These are phyloP conservation scores for Coilia nasus DNA, from an alignment of 2,797 vertebrate species.

Conservation along the genomic window DNA sequence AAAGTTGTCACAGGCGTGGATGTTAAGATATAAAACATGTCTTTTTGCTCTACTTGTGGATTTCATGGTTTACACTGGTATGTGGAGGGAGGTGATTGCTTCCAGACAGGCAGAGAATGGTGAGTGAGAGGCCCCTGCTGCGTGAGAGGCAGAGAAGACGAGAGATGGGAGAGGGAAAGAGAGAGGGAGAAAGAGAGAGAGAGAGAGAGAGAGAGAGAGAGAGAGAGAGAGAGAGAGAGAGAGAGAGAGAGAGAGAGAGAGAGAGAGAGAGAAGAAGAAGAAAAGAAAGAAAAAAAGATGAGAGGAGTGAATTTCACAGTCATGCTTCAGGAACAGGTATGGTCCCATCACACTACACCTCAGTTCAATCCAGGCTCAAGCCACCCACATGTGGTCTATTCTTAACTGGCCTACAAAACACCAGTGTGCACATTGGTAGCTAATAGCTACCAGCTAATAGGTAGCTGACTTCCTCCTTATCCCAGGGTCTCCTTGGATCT, in stretches of 20 bases:
- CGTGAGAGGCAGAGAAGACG: slow-evolving; percentile 33
- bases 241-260: slow-evolving; percentile 42
- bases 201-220: slow-evolving; percentile 50
- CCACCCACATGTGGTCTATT: slow-evolving; percentile 29
- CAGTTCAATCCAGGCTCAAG: slow-evolving; percentile 30
- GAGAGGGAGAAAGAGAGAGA: slow-evolving; percentile 42
- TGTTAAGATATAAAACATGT: slow-evolving; percentile 76
- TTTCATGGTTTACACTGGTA: slow-evolving; percentile 74
- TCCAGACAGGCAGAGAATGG: slow-evolving; percentile 66
- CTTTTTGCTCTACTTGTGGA: slow-evolving; percentile 70
- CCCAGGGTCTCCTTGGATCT: slow-evolving; percentile 7
- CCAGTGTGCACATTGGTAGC: not conserved
- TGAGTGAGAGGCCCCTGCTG: slow-evolving; percentile 15
- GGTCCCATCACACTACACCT: slow-evolving; percentile 32
- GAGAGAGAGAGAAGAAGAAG: slow-evolving; percentile 49
- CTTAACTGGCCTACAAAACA: slow-evolving; percentile 37
- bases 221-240: slow-evolving; percentile 41
- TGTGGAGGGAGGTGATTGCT: slow-evolving; percentile 73
- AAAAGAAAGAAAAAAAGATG: slow-evolving; percentile 49
- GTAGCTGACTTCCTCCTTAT: slow-evolving; percentile 16
- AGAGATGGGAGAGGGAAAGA: slow-evolving; percentile 39
- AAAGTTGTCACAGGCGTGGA: slow-evolving; percentile 69
- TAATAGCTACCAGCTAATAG: no score
- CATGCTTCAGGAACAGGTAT: slow-evolving; percentile 33
- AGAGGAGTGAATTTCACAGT: slow-evolving; percentile 36